phyloP scores from a whole-genome alignment of 64 coral and sea anemone species.

The Dendrophyllia cribrosa region DNA sequence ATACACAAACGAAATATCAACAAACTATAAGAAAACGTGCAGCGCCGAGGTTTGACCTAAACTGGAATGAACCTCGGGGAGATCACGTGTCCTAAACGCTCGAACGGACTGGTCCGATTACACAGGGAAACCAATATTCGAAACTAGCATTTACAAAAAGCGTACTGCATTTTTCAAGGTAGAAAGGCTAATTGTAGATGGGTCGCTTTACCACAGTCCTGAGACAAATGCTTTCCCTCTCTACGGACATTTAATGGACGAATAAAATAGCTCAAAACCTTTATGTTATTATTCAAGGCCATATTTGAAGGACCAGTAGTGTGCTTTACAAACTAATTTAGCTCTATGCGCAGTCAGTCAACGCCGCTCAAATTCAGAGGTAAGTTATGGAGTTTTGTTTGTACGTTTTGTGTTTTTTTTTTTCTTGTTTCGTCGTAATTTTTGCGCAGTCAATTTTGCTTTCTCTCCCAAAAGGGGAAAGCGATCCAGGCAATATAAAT shows the following conservation, averaged over 20 bases:
- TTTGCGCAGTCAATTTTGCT: constrained; percentile 2
- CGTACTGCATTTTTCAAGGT: constrained; percentile 17
- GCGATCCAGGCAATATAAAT: background rate
- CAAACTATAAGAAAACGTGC: no score
- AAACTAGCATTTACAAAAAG: no score
- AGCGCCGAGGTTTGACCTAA: no score
- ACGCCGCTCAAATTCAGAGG: background rate
- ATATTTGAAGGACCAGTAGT: background rate
- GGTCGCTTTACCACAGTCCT: background rate
- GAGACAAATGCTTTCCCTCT: constrained; percentile 12
- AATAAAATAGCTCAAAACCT: background rate
- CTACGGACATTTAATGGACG: constrained; percentile 11
- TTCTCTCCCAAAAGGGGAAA: background rate
- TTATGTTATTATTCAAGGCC: background rate
- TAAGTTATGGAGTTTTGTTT: background rate
- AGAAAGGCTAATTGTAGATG: constrained; percentile 5
- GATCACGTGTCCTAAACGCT: no score
- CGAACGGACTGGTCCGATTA: no score
- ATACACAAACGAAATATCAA: no score
- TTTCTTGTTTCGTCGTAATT: background rate
- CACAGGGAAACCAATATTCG: no score
- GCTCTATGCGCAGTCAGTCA: background rate
- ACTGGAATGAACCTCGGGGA: constrained; percentile 8
- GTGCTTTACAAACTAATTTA: background rate
- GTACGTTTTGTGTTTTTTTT: background rate